Evolutionary conservation across 2,888 invertebrate species (phyloP).

Genomic region (Periphyllus acericola): DNA sequence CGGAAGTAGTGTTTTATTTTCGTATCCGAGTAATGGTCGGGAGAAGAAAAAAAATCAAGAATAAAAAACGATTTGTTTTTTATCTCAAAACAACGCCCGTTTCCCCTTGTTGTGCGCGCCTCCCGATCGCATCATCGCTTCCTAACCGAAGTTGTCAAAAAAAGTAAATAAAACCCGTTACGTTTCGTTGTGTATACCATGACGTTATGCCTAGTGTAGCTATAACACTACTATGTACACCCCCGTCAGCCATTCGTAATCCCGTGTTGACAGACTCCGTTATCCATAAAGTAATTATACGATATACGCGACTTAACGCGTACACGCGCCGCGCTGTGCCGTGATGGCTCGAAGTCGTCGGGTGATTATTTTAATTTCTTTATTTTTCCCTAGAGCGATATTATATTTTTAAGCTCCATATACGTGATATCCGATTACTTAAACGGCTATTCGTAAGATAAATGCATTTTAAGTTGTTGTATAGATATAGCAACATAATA

Average conservation of each 20-base stretch:
- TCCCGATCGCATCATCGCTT: no score
- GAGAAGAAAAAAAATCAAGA: background rate
- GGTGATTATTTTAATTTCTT: constrained; percentile 2
- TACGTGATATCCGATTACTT: background rate
- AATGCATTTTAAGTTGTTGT: background rate
- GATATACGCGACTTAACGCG: constrained; percentile 13
- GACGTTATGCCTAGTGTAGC: background rate
- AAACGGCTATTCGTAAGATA: background rate
- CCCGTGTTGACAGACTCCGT: constrained; percentile 38
- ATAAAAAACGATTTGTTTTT: constrained; percentile 27
- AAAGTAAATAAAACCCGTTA: constrained; percentile 16
- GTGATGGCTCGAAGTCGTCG: no score
- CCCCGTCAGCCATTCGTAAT: constrained; percentile 16
- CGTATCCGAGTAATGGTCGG: constrained; percentile 12
- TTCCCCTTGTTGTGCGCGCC: background rate
- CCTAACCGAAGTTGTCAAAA: background rate
- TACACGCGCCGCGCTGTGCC: background rate
- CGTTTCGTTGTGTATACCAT: background rate
- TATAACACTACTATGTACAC: background rate
- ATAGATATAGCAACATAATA: no score
- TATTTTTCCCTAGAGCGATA: background rate
- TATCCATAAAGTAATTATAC: constrained; percentile 33
- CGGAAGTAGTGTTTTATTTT: constrained; percentile 58
- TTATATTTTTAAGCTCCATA: background rate
- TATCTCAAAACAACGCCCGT: constrained; percentile 39